Conservation (phyloP, 2,113 vertebrate genomes). For the Pica pica region DNA sequence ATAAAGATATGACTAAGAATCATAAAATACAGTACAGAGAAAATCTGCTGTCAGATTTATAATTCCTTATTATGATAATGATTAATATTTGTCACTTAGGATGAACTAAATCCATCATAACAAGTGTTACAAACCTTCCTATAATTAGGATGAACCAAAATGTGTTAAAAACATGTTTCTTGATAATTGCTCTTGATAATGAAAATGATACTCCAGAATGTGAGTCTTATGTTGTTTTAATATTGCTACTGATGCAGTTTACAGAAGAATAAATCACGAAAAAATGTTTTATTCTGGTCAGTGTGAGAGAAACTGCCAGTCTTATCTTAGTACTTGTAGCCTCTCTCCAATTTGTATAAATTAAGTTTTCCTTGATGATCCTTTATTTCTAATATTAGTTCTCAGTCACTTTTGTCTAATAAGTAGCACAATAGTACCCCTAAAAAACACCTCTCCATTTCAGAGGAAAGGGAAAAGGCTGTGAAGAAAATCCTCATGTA, state of each 20-base stretch:
- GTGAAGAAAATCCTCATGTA: neutral
- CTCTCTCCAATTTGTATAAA: neutral
- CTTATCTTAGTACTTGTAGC: neutral
- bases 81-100: neutral
- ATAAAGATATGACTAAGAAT: neutral
- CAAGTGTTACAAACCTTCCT: neutral
- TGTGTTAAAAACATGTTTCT: neutral
- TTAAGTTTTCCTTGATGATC: neutral
- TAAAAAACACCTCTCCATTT: neutral
- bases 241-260: neutral
- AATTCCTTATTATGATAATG: neutral
- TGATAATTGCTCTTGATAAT: constrained; percentile 4
- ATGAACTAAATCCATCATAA: neutral
- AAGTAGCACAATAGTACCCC: neutral
- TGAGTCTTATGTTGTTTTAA: neutral
- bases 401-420: neutral
- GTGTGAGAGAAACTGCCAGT: neutral
- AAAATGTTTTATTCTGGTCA: neutral
- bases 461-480: neutral
- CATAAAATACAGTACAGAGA: neutral
- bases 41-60: neutral
- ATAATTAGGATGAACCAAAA: constrained; percentile 32
- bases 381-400: neutral
- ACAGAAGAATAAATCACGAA: neutral
- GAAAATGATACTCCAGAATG: neutral